A percentile compares a stretch with the other conserved stretches of the same genome.
Conservation (phyloP, 1,140 invertebrate genomes). For the Trichomalopsis sarcophagae region DNA sequence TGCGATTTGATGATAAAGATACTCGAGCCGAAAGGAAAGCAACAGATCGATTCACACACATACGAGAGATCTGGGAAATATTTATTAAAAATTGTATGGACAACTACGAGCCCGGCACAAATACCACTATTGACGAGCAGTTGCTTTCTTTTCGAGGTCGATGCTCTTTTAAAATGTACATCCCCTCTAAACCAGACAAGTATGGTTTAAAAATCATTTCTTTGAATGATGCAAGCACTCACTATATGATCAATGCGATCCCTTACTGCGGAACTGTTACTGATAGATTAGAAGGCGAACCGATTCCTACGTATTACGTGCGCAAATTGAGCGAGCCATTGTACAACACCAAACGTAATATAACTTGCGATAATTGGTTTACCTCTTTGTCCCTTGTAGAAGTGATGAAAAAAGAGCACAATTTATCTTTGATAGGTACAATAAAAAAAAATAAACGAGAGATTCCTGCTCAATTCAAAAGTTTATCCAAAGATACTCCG, state of each 20-base stretch:
- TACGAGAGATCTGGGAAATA: constrained; percentile 62
- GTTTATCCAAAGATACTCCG: neutral
- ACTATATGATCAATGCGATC: constrained; percentile 39
- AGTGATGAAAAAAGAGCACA: constrained; percentile 57
- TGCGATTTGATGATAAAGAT: constrained; percentile 60
- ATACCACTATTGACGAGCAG: constrained; percentile 70
- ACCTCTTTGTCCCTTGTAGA: constrained; percentile 64
- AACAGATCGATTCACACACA: constrained; percentile 57
- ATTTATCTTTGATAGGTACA: constrained; percentile 70
- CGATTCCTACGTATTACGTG: constrained; percentile 20
- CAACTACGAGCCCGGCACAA: constrained; percentile 57
- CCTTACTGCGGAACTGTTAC: too few relatives aligned
- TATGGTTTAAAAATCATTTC: constrained; percentile 32
- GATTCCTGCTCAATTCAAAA: constrained; percentile 62
- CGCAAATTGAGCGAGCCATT: constrained; percentile 61
- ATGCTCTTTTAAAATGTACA: constrained; percentile 69
- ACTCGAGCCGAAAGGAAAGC: constrained; percentile 50
- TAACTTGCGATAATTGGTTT: constrained; percentile 70
- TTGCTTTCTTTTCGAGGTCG: constrained; percentile 66
- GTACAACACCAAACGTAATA: constrained; percentile 61
- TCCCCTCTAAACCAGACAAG: constrained; percentile 72
- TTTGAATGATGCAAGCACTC: constrained; percentile 39
- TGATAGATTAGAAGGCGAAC: neutral
- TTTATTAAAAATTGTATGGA: constrained; percentile 66
- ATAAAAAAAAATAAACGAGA: constrained; percentile 72